Base-by-base conservation (phyloP, 1,140 invertebrate species). In the Drosophila bocqueti region DNA sequence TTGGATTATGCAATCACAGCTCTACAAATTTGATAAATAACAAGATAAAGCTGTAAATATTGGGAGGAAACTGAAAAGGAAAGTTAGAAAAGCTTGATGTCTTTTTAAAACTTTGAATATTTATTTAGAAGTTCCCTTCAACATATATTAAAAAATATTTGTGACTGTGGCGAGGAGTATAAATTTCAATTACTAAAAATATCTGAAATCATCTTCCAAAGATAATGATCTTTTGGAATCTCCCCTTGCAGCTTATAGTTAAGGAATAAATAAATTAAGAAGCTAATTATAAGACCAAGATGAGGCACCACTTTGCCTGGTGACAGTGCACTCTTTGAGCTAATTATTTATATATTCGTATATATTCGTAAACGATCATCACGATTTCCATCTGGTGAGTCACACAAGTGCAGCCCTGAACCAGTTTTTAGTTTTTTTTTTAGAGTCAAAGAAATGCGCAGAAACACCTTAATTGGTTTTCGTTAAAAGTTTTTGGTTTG, bases 401-500 rank as follows among this genome's bases (percentile, higher is more conserved):
- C 68, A 74, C 66, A 40, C 7, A 43, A 60, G 21, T 76, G 73
- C 63, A 77, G 75, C 75, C 74, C 74, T 77, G 74, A 73, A 74
- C 71, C 69, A 60, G 71, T 74, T 73, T 47, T 18, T 11, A n/a
- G 18, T 43, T 10, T 7, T 8, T 31, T 31, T 34, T 16, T 16
- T 43, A 1, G 11, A 26, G 62, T 29, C 54, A 61, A 73, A 74
- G 68, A 74, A 74, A 74, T 73, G 75, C 64, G 57, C 64, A 69
- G 58, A 78, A 77, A 76, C 57, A 49, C 40, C 60, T 18, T 10
- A 65, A 65, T 45, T 62, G 57, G 40, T 65, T 24, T 54, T 5
- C 18, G 34, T 1, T 64, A 13, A 21, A 18, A 13, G n/a, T 54
- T 29, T 15, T 55, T 38, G 18, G 13, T 38, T 38, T 11, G 29